These are phyloP conservation scores for Zaprionus capensis DNA, from an alignment of 1,140 invertebrate genomes.

Conservation along the genomic window DNA sequence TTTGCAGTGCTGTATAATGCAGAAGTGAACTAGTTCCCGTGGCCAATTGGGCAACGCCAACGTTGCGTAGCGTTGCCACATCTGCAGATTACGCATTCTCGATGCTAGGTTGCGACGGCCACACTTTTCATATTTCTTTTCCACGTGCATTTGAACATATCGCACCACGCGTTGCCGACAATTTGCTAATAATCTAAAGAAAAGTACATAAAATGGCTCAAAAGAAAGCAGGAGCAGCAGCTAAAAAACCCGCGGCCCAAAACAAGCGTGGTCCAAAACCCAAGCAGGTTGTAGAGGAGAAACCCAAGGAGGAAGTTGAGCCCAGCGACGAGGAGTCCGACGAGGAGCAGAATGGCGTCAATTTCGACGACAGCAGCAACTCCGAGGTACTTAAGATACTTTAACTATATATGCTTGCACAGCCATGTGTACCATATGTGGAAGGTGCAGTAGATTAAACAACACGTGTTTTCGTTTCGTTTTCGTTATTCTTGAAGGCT, in stretches of 20 bases:
- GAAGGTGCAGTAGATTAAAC: background rate
- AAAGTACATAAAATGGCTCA: conserved; percentile 49
- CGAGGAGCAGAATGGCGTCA: conserved; percentile 37
- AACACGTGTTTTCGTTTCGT: conserved; percentile 6
- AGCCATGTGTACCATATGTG: background rate
- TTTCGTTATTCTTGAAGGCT: conserved; percentile 19
- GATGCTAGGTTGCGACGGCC: background rate
- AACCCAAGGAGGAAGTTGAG: conserved; percentile 41
- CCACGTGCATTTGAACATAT: conserved; percentile 53
- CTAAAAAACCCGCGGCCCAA: conserved; percentile 39
- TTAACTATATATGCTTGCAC: background rate
- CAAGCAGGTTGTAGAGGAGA: conserved; percentile 42
- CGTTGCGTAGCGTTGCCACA: conserved; percentile 20
- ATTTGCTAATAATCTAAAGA: background rate
- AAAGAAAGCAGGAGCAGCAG: conserved; percentile 50
- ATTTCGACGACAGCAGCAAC: conserved; percentile 46
- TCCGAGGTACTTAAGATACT: conserved; percentile 44
- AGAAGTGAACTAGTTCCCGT: conserved; percentile 30
- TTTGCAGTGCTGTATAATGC: conserved; percentile 39
- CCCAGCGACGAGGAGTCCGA: conserved; percentile 61
- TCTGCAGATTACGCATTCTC: background rate
- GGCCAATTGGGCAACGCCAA: conserved; percentile 1
- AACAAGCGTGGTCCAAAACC: conserved; percentile 50
- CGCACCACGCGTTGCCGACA: conserved; percentile 34
- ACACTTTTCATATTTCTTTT: conserved; percentile 38